A percentile compares a stretch with the other conserved stretches of the same genome.
These are phyloP conservation scores for Drosophila quasianomalipes DNA, from an alignment of 2,888 invertebrate genomes.

Conservation along the genomic window DNA sequence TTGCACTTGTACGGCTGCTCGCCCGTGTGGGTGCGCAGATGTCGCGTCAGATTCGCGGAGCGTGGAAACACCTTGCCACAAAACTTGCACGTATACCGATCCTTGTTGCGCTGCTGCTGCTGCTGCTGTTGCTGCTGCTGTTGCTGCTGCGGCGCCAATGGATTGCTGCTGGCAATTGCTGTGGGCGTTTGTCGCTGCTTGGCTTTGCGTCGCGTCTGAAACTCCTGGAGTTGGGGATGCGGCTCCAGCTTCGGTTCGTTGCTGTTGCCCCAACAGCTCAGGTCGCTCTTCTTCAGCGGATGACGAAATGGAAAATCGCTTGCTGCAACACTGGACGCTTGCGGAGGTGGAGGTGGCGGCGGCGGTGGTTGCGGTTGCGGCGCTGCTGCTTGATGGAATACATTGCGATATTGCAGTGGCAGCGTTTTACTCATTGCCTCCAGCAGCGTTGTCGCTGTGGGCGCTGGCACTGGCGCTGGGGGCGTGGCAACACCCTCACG, in stretches of 20 bases:
- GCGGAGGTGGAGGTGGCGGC: constrained; percentile 84
- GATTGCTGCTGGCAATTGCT: constrained; percentile 11
- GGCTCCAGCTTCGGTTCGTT: constrained; percentile 52
- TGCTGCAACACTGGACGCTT: constrained; percentile 3
- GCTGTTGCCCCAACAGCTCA: constrained; percentile 50
- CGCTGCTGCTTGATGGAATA: constrained; percentile 65
- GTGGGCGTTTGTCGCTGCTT: constrained; percentile 62
- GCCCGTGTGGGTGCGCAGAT: constrained; percentile 98
- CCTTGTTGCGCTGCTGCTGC: constrained; percentile 88
- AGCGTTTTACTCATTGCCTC: constrained; percentile 90
- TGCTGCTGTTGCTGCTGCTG: constrained; percentile 85
- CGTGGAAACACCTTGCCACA: constrained; percentile 99
- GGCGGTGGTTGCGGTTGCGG: constrained; percentile 84
- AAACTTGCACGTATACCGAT: constrained; percentile 98
- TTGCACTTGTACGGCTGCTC: constrained; percentile 99
- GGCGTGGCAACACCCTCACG: constrained; percentile 64
- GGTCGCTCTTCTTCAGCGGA: constrained; percentile 79
- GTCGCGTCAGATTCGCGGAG: constrained; percentile 98
- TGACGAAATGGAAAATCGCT: constrained; percentile 88
- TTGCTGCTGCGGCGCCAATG: constrained; percentile 76
- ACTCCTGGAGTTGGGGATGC: constrained; percentile 71
- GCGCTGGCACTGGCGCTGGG: constrained; percentile 63
- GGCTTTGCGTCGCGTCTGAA: constrained; percentile 66
- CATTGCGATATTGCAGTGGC: constrained; percentile 87
- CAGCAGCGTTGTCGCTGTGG: constrained; percentile 87